Evolutionary conservation across 2,888 invertebrate genomes (phyloP), one percentile per base, ranked within the genome.

Genomic region (Dascillus cervinus): DNA sequence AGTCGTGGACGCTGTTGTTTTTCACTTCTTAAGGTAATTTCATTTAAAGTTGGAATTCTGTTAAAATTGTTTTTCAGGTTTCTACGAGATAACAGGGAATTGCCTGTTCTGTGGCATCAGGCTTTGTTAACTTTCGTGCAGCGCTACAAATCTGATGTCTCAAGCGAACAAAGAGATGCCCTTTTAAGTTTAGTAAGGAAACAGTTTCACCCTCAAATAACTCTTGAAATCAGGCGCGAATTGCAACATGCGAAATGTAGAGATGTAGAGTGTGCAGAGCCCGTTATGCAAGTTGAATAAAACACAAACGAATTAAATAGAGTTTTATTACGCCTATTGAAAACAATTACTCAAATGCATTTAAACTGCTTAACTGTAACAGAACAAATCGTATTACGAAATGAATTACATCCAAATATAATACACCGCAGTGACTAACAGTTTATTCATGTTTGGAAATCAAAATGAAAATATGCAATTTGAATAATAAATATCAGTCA

Each of bases 71-170:
- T 39, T 60, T 59, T 26, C 54, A 90, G 92, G 56, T 94, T 96
- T 64, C 79, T 84, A 60, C 71, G 71, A 43, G 95, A 96, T 55
- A 67, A 69, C 27, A 75, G 94, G 32, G 79, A 79, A 47, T 69
- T 98, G 56, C 97, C 98, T 1, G 94, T 97, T 3, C 64, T 97
- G 35, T 98, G 97, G 98, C 96, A 98, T 65, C 97, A 97, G 63
- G 79, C 90, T 22, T 69, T 98, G 20, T 67, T 98, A 31, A 86
- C 92, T 3, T 95, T 98, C 70, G 84, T 84, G 1, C 94, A 97
- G 65, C 75, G 92, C 26, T 98, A 98, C 65, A 96, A 96, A 66
- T 81, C 85, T 36, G 94, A 96, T 61, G 81, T 98, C 43, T 91
- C 90, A 20, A 76, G 81, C 2, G 96, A 97, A 52, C 97, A 98